Evolutionary conservation across 2,888 invertebrate species (phyloP).

Genomic region (Cordylochernes scorpioides): DNA sequence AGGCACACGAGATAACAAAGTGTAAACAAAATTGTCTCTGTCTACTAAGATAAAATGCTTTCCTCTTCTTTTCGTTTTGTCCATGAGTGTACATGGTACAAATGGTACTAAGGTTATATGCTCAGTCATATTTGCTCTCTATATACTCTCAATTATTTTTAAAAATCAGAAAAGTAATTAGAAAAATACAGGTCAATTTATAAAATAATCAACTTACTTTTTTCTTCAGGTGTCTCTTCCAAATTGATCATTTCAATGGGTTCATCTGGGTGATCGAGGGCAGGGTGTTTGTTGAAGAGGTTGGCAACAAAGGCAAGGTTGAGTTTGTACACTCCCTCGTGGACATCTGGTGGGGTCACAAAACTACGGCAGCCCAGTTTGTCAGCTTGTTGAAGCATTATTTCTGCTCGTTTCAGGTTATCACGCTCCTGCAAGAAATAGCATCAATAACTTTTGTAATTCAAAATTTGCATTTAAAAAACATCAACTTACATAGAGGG

Average conservation of each 20-base stretch:
- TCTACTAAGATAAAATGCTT: too few species aligned
- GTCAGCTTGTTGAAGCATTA: conserved; percentile 86
- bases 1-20: too few species aligned
- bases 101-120: too few species aligned
- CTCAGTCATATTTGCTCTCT: too few species aligned
- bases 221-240: conserved; percentile 87
- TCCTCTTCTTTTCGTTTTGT: too few species aligned
- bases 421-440: conserved; percentile 52
- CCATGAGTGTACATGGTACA: too few species aligned
- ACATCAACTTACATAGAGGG: conserved; percentile 42
- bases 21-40: too few species aligned
- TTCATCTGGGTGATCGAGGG: conserved; percentile 51
- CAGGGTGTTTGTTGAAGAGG: conserved; percentile 92
- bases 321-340: conserved; percentile 82
- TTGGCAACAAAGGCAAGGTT: conserved; percentile 98
- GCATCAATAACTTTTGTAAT: too few species aligned
- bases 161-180: too few species aligned
- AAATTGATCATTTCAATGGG: conserved; percentile 37
- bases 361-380: conserved; percentile 87
- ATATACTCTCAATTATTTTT: too few species aligned
- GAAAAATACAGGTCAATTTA: too few species aligned
- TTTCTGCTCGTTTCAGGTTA: conserved; percentile 51
- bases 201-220: conserved; percentile 36
- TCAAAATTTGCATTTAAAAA: too few species aligned
- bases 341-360: conserved; percentile 79